Base-by-base conservation (phyloP, 2,113 vertebrate species). In the Paralichthys olivaceus region DNA sequence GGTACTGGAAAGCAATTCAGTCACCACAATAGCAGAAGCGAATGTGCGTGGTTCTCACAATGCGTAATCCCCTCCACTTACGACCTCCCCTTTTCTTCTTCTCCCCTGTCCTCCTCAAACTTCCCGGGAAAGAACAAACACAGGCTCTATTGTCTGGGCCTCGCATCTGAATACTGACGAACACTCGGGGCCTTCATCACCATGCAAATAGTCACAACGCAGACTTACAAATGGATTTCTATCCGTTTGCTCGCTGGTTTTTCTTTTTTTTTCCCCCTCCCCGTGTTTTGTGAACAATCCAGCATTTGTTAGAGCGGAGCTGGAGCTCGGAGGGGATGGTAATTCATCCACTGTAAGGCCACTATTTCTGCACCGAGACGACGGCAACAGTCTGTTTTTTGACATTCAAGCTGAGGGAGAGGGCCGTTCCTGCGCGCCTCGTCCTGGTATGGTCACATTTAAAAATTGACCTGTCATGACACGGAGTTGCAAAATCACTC, bases 111-210 rank as follows among this genome's bases (percentile, higher is more conserved):
- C 86, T 84, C 72, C 65, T 88, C 78, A 87, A 91, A 90, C 90
- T 92, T 92, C 87, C 92, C 80, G 88, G 86, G 84, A 91, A 94
- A 93, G 93, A 95, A 92, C 63, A 94, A 95, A 98, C 97, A 99
- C 94, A 94, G 94, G 89, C 85, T 84, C 94, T 95, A 96, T 98
- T 99, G 97, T 98, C 92, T 72, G 75, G 83, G 89, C 64, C 84
- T 90, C 91, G 90, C 91, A 93, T 95, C 93, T 94, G 82, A 94
- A 84, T 87, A 77, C 87, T 91, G 90, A 93, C 88, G 94, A 94
- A 95, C 93, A 86, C 91, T 93, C 90, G 79, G 76, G 89, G 92
- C 91, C 94, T 95, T 95, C 93, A 94, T 96, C 93, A 88, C 94
- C 94, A 96, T 94, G 94, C 95, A 95, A 93, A 94, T 93, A 88